Base-by-base conservation (phyloP, 2,888 invertebrate genomes). In the Synergus gifuensis region DNA sequence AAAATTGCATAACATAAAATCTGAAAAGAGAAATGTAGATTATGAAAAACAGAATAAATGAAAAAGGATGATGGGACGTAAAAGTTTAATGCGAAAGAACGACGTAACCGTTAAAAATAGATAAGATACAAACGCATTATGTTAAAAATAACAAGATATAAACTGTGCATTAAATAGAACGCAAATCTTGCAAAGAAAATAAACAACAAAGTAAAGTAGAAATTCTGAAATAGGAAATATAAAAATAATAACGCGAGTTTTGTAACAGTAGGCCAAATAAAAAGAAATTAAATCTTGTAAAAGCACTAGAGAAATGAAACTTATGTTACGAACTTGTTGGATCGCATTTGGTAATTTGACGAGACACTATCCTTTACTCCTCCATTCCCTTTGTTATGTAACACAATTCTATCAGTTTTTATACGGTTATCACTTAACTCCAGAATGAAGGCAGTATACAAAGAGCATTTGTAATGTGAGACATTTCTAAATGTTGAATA, bases 301-400 rank as follows among this genome's bases (percentile, higher is more conserved):
- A 62, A 14, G 62, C 62, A 28, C 28, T 28, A 62, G 22, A 5
- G 0, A n/a, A n/a, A 28, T 22, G 14, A 62, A 28, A 62, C 9
- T 12, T 73, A 36, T 73, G n/a, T 54, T 40, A 58, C 36, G 7
- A 73, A 54, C 54, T 58, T 73, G 54, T 73, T 73, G 73, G n/a
- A 28, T 58, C 54, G 73, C 49, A 54, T 58, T 73, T 73, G 73
- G 54, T 73, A 54, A 54, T 36, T 73, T 73, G 73, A 73, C 49
- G 49, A 73, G 54, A 54, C 36, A 73, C 54, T 66, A 18, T 73
- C 54, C 73, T n/a, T 73, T 58, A 73, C 11, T 54, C 54, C n/a
- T 73, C 36, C n/a, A 36, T 28, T 73, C 36, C 54, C 49, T 73
- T 73, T 22, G 69, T 54, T 54, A 73, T 73, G 36, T 73, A 54